A percentile compares a stretch with the other conserved stretches of the same genome.
Evolutionary conservation across 2,113 vertebrate genomes (phyloP).

Genomic region (Gallinago paraguaiae): DNA sequence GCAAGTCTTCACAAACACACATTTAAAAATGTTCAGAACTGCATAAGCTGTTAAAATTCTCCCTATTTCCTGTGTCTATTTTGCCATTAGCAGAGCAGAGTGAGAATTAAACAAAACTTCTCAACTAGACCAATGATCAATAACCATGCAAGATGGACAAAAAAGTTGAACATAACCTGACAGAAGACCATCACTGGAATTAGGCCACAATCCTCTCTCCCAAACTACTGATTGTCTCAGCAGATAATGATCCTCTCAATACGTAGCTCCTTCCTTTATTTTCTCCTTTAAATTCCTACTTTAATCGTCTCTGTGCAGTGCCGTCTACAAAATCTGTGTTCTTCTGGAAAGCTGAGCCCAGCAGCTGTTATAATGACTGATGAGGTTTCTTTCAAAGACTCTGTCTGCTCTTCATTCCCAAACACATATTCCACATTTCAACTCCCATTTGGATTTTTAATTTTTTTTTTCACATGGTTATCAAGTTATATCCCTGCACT

Average conservation of each 20-base stretch:
- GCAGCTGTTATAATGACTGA: not conserved
- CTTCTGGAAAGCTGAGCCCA: not conserved
- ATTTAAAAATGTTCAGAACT: not conserved
- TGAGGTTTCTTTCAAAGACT: not conserved
- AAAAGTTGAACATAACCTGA: not conserved
- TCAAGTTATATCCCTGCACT: not conserved
- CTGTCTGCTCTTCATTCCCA: not conserved
- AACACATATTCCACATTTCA: not conserved
- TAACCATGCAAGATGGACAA: not conserved
- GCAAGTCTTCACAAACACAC: not conserved
- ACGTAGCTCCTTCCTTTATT: not conserved
- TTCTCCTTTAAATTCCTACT: not conserved
- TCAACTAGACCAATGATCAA: not conserved
- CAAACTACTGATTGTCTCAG: not conserved
- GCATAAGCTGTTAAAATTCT: not conserved
- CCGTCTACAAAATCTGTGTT: not conserved
- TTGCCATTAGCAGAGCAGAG: not conserved
- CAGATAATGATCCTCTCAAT: not conserved
- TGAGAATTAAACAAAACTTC: not conserved
- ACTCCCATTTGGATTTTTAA: not conserved
- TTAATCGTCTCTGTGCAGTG: not conserved
- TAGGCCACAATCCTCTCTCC: not conserved
- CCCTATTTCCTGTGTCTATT: not conserved
- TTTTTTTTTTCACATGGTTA: too few relatives aligned
- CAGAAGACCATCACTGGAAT: not conserved